Evolutionary conservation across 2,113 vertebrate species (phyloP).

Genomic region (Pelmatolapia mariae): DNA sequence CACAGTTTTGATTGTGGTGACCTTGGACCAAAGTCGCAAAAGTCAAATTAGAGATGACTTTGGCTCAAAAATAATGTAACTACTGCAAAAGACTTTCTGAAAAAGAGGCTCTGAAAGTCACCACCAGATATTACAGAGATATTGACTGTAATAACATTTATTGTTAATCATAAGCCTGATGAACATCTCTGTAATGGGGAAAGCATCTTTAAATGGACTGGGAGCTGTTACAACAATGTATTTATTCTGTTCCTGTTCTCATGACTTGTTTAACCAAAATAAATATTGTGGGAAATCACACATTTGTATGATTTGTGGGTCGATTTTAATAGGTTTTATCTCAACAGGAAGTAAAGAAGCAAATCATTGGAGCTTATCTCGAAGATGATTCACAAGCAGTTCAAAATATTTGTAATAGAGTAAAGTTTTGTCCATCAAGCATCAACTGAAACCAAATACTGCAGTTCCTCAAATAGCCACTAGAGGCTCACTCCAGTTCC

Average conservation of each 20-base stretch:
- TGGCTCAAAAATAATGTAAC: neutral
- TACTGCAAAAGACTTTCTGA: neutral
- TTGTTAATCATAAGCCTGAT: neutral
- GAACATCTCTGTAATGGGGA: neutral
- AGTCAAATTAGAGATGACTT: neutral
- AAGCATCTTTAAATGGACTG: neutral
- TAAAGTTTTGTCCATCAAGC: neutral
- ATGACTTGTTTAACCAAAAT: neutral
- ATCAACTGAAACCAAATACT: neutral
- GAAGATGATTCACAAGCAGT: neutral
- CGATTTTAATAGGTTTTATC: neutral
- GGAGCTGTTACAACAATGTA: neutral
- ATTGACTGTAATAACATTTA: neutral
- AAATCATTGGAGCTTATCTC: neutral
- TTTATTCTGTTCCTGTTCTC: neutral
- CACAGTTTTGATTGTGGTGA: conserved; percentile 96
- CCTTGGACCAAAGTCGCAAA: conserved; percentile 63
- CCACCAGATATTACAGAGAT: neutral
- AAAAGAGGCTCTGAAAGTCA: neutral
- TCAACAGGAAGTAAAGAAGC: neutral
- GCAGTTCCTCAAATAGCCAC: neutral
- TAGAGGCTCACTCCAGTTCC: neutral
- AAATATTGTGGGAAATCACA: neutral
- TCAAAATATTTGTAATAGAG: neutral
- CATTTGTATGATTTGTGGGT: neutral